These are phyloP conservation scores for Encarsia formosa DNA, from an alignment of 2,888 invertebrate genomes.

Conservation along the genomic window DNA sequence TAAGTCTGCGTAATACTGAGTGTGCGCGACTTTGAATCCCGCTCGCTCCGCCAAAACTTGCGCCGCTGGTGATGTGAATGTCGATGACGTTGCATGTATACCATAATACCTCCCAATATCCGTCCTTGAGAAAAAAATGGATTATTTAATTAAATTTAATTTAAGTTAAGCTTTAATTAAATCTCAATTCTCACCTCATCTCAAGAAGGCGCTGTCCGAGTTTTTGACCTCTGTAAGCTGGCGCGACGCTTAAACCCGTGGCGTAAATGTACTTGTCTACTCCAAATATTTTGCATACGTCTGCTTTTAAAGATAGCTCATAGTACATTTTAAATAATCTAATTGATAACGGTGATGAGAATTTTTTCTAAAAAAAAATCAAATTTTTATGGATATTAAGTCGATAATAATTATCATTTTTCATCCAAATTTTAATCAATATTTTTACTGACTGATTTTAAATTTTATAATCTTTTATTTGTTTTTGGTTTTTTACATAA, in stretches of 20 bases:
- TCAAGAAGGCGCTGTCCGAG: conserved; percentile 34
- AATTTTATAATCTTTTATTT: too few species aligned
- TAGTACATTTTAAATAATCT: conserved; percentile 27
- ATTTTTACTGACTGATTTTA: too few species aligned
- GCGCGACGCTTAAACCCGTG: conserved; percentile 44
- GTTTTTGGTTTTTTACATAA: too few species aligned
- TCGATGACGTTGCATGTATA: conserved; percentile 34
- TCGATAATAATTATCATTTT: too few species aligned
- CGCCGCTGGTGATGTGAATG: conserved; percentile 35
- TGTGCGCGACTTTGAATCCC: conserved; percentile 33
- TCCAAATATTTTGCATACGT: conserved; percentile 35
- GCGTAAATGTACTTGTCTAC: conserved; percentile 41
- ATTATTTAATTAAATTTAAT: neutral
- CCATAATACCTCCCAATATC: conserved; percentile 36
- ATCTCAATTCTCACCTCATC: conserved; percentile 37
- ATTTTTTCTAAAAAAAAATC: conserved; percentile 17
- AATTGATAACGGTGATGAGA: conserved; percentile 17
- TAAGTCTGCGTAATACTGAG: conserved; percentile 29
- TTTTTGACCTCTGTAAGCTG: conserved; percentile 42
- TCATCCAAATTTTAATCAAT: too few species aligned
- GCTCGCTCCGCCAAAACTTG: conserved; percentile 34
- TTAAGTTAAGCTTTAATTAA: neutral
- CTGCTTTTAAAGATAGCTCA: conserved; percentile 28
- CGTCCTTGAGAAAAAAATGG: conserved; percentile 31
- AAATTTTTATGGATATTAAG: too few species aligned